A percentile compares a stretch with the other conserved stretches of the same genome.
These are phyloP conservation scores for Microdon myrmicae DNA, from an alignment of 2,888 invertebrate genomes.

Conservation along the genomic window DNA sequence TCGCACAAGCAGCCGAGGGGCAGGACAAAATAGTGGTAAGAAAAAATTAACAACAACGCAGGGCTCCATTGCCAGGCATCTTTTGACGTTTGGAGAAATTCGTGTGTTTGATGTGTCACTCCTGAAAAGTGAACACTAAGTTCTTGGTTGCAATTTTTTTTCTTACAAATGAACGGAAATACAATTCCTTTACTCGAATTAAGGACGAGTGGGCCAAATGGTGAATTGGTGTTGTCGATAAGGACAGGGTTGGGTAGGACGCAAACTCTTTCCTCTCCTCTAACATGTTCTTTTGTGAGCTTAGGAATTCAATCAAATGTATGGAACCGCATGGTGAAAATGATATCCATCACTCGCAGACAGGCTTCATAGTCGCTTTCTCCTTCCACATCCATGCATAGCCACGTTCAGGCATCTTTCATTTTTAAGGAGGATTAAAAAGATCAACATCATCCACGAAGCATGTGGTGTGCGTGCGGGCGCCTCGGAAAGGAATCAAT, in stretches of 20 bases:
- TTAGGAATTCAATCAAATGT: conserved; percentile 41
- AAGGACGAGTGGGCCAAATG: too few species aligned
- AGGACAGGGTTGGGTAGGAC: neutral
- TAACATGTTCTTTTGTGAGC: conserved; percentile 20
- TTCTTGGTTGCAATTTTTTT: conserved; percentile 15
- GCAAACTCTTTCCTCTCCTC: conserved; percentile 8
- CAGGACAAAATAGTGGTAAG: neutral
- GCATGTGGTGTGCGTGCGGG: neutral
- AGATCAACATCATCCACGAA: conserved; percentile 20
- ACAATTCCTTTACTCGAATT: conserved; percentile 34
- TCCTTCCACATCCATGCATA: conserved; percentile 6
- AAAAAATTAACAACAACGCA: conserved; percentile 12
- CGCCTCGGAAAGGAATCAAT: conserved; percentile 8
- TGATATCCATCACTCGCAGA: conserved; percentile 41
- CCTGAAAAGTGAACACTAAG: neutral
- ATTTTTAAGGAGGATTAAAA: conserved; percentile 25
- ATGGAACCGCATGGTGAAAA: conserved; percentile 33
- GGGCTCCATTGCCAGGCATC: conserved; percentile 10
- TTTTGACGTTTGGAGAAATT: conserved; percentile 7
- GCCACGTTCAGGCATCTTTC: neutral
- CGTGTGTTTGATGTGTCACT: conserved; percentile 21
- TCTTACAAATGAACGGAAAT: conserved; percentile 23
- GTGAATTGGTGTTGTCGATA: conserved; percentile 1
- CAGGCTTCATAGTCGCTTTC: conserved; percentile 16
- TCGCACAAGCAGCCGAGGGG: conserved; percentile 36